Conservation (phyloP, 2,797 vertebrate species). For the Myioborus miniatus region DNA sequence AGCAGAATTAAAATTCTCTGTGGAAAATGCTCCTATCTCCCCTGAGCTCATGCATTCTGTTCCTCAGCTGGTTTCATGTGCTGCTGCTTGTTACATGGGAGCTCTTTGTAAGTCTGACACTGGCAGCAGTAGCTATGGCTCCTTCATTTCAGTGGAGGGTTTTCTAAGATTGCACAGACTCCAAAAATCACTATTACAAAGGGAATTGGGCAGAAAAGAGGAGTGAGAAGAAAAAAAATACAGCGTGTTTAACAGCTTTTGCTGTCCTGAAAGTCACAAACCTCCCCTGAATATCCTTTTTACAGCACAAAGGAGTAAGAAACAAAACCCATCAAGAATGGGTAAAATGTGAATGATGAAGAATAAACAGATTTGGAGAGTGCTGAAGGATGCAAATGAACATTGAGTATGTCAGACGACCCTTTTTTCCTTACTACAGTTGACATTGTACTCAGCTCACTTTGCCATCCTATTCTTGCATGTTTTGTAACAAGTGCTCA, state of each 20-base stretch:
- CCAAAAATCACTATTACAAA: background rate
- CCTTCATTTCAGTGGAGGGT: background rate
- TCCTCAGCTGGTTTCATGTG: background rate
- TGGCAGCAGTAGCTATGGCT: background rate
- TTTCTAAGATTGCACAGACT: background rate
- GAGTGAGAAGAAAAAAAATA: background rate
- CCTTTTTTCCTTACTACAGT: background rate
- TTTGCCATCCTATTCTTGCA: background rate
- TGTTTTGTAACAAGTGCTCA: background rate
- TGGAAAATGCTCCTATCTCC: background rate
- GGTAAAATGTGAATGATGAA: background rate
- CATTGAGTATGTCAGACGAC: background rate
- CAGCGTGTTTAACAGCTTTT: background rate
- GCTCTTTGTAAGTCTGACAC: background rate
- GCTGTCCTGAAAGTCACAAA: background rate
- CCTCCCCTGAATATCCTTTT: background rate
- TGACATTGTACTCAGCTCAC: background rate
- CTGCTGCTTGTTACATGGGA: background rate
- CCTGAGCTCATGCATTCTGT: background rate
- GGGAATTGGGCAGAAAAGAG: background rate
- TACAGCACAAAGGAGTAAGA: background rate
- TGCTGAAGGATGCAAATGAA: background rate
- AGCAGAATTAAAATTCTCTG: conserved; percentile 2
- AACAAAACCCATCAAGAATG: background rate
- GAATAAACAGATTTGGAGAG: background rate